Percentiles rank a stretch among this genome's conserved stretches.
phyloP scores from a whole-genome alignment of 2,113 vertebrate species.

The Ochotona princeps region DNA sequence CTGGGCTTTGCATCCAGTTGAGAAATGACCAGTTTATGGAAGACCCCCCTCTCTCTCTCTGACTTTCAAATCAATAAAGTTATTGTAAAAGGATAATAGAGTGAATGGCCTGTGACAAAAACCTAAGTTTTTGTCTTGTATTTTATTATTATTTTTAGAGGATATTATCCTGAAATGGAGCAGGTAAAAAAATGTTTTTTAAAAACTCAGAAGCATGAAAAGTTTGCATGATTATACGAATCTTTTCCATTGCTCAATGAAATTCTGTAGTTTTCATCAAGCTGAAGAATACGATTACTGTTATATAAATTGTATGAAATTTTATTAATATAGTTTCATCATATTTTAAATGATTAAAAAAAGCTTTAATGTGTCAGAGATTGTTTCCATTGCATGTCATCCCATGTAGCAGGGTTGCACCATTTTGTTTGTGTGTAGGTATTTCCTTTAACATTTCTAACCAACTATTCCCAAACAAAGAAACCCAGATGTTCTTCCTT shows the following conservation, averaged over 20 bases:
- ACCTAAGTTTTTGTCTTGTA: neutral
- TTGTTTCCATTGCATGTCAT: slow-evolving; percentile 81
- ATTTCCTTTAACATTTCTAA: slow-evolving; percentile 68
- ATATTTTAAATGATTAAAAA: neutral
- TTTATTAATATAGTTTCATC: slow-evolving; percentile 52
- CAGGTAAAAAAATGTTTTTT: slow-evolving; percentile 36
- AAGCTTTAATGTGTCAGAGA: slow-evolving; percentile 42
- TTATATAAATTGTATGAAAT: slow-evolving; percentile 2
- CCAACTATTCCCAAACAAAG: slow-evolving; percentile 56
- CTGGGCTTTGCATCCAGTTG: no score
- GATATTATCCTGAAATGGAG: slow-evolving; percentile 32
- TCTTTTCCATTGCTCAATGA: slow-evolving; percentile 32
- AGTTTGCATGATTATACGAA: neutral
- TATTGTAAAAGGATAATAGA: neutral
- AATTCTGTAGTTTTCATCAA: slow-evolving; percentile 44
- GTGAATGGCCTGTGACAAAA: neutral
- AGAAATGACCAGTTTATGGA: no score
- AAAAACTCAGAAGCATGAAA: slow-evolving; percentile 51
- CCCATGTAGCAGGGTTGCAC: slow-evolving; percentile 72
- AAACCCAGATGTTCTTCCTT: slow-evolving; percentile 76
- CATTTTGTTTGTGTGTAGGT: slow-evolving; percentile 63
- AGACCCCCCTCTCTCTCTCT: no score
- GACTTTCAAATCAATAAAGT: no score
- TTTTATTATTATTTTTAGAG: slow-evolving; percentile 37
- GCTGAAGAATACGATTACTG: slow-evolving; percentile 46